Conservation (phyloP, 2,797 vertebrate genomes). For the Oreortyx pictus region DNA sequence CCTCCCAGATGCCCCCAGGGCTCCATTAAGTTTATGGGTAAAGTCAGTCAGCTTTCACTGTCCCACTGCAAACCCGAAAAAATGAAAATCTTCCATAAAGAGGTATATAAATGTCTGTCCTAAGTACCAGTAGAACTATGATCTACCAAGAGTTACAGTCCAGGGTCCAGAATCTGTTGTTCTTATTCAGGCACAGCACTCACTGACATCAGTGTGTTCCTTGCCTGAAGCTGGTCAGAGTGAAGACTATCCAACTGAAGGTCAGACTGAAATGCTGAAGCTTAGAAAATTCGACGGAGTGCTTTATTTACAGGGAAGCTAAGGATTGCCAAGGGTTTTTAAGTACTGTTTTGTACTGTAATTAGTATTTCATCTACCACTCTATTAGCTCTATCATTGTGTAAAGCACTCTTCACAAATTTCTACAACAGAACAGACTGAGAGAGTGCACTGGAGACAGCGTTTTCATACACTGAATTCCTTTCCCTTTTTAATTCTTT, state of each 20-base stretch:
- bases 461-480: not conserved
- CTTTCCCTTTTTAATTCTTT: not conserved
- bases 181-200: not conserved
- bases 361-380: constrained; percentile 28
- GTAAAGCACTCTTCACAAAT: not conserved
- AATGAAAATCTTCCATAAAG: constrained; percentile 3
- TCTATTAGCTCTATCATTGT: not conserved
- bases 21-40: not conserved
- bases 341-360: constrained; percentile 25
- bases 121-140: not conserved
- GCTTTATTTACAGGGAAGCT: not conserved
- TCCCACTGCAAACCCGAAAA: not conserved
- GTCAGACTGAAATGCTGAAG: not conserved
- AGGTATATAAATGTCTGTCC: not conserved
- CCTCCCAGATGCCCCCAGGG: not conserved
- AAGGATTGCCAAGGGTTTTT: not conserved
- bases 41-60: not conserved
- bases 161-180: not conserved
- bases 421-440: constrained; percentile 9
- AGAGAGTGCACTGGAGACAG: not conserved
- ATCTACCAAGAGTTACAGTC: not conserved
- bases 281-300: not conserved
- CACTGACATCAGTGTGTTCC: not conserved
- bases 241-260: not conserved
- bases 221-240: not conserved